These are phyloP conservation scores for Oscheius myriophilus DNA, from an alignment of 2,888 invertebrate species.

Conservation along the genomic window DNA sequence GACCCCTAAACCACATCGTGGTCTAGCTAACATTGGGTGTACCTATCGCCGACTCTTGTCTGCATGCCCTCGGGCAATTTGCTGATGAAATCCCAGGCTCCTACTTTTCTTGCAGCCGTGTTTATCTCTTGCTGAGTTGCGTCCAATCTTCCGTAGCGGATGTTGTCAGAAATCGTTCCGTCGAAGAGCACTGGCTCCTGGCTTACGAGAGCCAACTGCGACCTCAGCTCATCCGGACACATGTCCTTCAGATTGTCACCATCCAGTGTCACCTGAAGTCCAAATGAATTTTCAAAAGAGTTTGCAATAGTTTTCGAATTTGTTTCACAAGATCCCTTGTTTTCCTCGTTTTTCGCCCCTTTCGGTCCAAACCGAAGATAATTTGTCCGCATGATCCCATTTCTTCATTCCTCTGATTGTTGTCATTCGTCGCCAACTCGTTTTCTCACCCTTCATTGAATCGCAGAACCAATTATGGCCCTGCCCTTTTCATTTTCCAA, in stretches of 20 bases:
- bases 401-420: no score
- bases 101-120: slow-evolving; percentile 66
- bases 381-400: no score
- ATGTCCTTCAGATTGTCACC: slow-evolving; percentile 68
- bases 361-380: no score
- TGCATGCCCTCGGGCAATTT: slow-evolving; percentile 68
- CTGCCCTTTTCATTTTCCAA: no score
- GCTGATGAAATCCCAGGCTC: slow-evolving; percentile 68
- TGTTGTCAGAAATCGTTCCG: slow-evolving; percentile 68
- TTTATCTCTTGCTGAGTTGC: slow-evolving; percentile 65
- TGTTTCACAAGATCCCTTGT: no score
- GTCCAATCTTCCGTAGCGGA: slow-evolving; percentile 64
- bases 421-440: no score
- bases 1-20: slow-evolving; percentile 39
- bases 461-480: no score
- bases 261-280: slow-evolving; percentile 70
- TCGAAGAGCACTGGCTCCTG: slow-evolving; percentile 72
- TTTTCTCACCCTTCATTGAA: no score
- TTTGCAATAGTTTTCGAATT: no score
- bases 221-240: slow-evolving; percentile 70
- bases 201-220: slow-evolving; percentile 72
- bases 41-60: slow-evolving; percentile 68
- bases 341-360: no score
- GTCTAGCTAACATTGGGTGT: neutral
- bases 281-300: no score